Evolutionary conservation across 2,888 invertebrate species (phyloP), one percentile per base, ranked within the genome.

Genomic region (Hypsopygia costalis): DNA sequence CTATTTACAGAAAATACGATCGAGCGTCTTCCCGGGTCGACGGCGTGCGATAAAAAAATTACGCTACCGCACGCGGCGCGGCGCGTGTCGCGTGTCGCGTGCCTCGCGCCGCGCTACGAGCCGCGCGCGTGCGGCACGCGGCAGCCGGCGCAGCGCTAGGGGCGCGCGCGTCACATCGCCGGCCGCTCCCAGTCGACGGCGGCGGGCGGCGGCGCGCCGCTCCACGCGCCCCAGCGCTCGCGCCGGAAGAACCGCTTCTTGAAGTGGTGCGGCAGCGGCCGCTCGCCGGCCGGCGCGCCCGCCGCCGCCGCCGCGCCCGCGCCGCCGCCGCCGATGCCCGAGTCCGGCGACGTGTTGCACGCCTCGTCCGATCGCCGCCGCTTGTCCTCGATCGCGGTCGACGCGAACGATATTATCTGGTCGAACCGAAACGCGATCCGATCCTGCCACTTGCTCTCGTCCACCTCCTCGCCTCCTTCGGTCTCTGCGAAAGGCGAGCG

Each of bases 371-470:
- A 95, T 46, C 95, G 91, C 46, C 95, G 91, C 43, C 96, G 92
- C 67, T 96, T 93, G 81, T 96, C 94, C 73, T 95, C 97, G 73
- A 97, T 90, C 67, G 97, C 97, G 9, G 96, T 97, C 29, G 97
- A 96, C 35, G 97, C 97, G 73, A 97, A 96, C 44, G 97, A 97
- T 55, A 98, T 96, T 62, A 98, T 90, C 55, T 97, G 94, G 86
- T 98, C 98, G 89, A 98, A 98, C 39, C 97, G 96, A 56, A 95
- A 96, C 74, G 95, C 96, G 62, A 97, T 96, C 56, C 96, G 94
- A 79, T 97, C 95, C 79, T 97, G 96, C 97, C 97, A 97, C 78
- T 96, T 95, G 59, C 94, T 93, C 78, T 95, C 94, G 74, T 94
- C 94, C 55, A 93, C 94, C 59, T 93, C 93, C 67, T 91, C 92